Evolutionary conservation across 2,797 vertebrate species (phyloP).

Genomic region (Mycteria americana): DNA sequence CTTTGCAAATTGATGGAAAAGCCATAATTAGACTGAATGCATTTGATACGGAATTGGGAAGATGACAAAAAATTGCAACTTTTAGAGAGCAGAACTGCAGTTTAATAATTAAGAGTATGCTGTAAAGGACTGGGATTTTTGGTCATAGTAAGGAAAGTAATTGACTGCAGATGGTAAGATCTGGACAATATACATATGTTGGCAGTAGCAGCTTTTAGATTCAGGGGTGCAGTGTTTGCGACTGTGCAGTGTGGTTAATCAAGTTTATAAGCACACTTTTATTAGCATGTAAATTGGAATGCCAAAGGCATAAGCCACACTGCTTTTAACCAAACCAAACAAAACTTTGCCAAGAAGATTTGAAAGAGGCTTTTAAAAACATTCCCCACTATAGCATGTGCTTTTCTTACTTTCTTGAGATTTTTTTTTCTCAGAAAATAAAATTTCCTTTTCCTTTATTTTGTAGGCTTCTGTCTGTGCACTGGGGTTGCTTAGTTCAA

Average conservation of each 20-base stretch:
- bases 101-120: constrained; percentile 46
- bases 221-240: constrained; percentile 28
- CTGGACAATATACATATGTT: constrained; percentile 47
- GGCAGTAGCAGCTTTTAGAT: constrained; percentile 57
- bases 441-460: neutral
- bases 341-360: constrained; percentile 45
- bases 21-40: neutral
- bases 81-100: neutral
- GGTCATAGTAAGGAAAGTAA: constrained; percentile 63
- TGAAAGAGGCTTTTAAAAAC: constrained; percentile 36
- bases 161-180: constrained; percentile 67
- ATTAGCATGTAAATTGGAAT: constrained; percentile 59
- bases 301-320: constrained; percentile 43
- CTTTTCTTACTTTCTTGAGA: constrained; percentile 27
- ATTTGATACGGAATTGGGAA: constrained; percentile 8
- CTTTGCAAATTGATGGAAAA: constrained; percentile 11
- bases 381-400: neutral
- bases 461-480: neutral
- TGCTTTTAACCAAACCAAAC: constrained; percentile 53
- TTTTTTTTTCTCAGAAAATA: constrained; percentile 6
- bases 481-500: neutral
- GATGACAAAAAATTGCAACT: neutral
- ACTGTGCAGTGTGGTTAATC: constrained; percentile 32
- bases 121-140: constrained; percentile 63
- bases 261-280: constrained; percentile 55